These are phyloP conservation scores for Heliangelus exortis DNA, from an alignment of 2,797 vertebrate species.

Conservation along the genomic window DNA sequence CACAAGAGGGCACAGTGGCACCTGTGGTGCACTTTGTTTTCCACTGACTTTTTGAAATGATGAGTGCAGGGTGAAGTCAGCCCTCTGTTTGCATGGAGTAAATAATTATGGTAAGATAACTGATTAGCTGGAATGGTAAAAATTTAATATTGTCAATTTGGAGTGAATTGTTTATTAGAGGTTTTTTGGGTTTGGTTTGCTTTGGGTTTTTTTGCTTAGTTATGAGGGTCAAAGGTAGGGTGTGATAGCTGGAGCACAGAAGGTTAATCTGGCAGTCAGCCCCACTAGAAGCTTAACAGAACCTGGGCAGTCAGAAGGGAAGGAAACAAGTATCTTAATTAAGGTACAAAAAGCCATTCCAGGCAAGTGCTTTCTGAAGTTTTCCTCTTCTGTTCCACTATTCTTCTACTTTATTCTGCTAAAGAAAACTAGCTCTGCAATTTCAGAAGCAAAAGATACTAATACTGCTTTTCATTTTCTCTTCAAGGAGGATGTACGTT, in stretches of 20 bases:
- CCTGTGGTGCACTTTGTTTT: slow-evolving; percentile 33
- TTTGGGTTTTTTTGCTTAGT: neutral
- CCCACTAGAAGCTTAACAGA: neutral
- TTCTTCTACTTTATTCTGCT: neutral
- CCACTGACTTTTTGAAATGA: neutral
- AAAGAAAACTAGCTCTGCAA: neutral
- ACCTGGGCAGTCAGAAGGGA: neutral
- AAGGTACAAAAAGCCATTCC: neutral
- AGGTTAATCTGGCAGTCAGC: neutral
- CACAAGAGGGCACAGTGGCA: slow-evolving; percentile 69
- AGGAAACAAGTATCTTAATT: neutral
- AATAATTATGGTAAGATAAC: neutral
- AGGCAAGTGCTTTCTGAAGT: neutral
- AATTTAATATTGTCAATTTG: neutral
- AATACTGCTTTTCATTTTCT: neutral
- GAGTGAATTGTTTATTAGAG: neutral
- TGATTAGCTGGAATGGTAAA: neutral
- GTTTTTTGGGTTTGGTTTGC: neutral
- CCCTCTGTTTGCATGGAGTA: neutral
- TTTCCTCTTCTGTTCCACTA: neutral
- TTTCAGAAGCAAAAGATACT: neutral
- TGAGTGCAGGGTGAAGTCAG: neutral
- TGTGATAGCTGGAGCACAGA: neutral
- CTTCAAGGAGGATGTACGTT: neutral
- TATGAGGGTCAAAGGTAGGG: neutral